These are phyloP conservation scores for Nebria brevicollis DNA, from an alignment of 2,888 invertebrate genomes.

Conservation along the genomic window DNA sequence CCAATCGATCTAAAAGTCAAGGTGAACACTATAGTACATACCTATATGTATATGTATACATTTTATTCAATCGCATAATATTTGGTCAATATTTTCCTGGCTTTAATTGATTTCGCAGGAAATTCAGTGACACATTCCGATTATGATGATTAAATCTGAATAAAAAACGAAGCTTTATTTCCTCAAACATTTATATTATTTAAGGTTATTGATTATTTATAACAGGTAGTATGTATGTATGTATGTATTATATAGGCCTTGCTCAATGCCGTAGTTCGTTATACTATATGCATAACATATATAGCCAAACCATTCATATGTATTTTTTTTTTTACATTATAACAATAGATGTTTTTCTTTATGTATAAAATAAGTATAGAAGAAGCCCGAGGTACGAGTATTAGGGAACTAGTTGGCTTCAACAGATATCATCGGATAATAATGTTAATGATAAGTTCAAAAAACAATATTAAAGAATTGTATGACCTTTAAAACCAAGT, in stretches of 20 bases:
- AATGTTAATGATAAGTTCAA: no score
- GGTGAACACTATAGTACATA: not conserved
- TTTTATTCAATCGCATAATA: no score
- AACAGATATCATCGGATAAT: no score
- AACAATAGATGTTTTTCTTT: no score
- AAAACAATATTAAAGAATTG: no score
- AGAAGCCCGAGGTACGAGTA: no score
- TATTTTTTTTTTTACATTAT: not conserved
- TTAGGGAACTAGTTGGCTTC: no score
- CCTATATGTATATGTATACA: no score
- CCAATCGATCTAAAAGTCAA: not conserved
- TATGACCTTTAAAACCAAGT: no score
- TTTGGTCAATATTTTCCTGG: not conserved
- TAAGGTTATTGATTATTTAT: not conserved
- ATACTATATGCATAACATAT: no score
- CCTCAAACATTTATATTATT: not conserved
- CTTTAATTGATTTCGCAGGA: not conserved
- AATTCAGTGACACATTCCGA: not conserved
- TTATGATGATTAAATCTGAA: not conserved
- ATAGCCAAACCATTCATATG: not conserved
- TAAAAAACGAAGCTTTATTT: not conserved
- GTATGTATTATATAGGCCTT: not conserved
- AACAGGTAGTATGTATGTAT: no score
- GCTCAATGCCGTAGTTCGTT: not conserved
- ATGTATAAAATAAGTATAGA: no score